phyloP scores from a whole-genome alignment of 2,113 vertebrate species.

The Pelecanoides urinatrix region DNA sequence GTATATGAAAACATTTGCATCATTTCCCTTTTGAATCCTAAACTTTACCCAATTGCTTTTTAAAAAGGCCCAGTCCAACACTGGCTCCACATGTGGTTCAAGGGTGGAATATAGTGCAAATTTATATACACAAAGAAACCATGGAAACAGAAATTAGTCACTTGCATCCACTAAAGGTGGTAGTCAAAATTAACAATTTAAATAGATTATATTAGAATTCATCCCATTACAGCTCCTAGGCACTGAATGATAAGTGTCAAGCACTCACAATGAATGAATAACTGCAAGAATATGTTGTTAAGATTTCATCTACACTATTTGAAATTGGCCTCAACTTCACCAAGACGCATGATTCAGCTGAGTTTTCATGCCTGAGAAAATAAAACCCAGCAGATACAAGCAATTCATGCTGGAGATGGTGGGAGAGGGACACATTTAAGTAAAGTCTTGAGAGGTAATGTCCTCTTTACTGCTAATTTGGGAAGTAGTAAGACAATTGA shows the following conservation, averaged over 20 bases:
- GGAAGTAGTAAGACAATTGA: background rate
- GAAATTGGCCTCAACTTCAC: background rate
- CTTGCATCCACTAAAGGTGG: background rate
- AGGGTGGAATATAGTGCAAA: background rate
- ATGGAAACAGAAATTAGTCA: background rate
- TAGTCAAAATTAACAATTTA: background rate
- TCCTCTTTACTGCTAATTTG: background rate
- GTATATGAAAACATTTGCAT: background rate
- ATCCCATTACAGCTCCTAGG: background rate
- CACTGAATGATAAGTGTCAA: background rate
- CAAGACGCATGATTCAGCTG: background rate
- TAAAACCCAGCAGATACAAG: background rate
- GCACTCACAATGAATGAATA: background rate
- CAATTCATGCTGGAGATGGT: background rate
- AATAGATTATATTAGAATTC: background rate
- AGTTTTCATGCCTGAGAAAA: background rate
- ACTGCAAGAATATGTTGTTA: background rate
- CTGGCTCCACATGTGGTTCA: background rate
- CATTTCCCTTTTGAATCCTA: background rate
- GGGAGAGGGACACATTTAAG: background rate
- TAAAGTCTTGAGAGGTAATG: background rate
- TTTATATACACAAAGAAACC: background rate
- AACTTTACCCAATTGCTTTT: background rate
- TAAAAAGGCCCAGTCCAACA: background rate
- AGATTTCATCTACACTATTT: background rate